These are phyloP conservation scores for Oscheius sp. DNA, from an alignment of 2,888 invertebrate species.

Conservation along the genomic window DNA sequence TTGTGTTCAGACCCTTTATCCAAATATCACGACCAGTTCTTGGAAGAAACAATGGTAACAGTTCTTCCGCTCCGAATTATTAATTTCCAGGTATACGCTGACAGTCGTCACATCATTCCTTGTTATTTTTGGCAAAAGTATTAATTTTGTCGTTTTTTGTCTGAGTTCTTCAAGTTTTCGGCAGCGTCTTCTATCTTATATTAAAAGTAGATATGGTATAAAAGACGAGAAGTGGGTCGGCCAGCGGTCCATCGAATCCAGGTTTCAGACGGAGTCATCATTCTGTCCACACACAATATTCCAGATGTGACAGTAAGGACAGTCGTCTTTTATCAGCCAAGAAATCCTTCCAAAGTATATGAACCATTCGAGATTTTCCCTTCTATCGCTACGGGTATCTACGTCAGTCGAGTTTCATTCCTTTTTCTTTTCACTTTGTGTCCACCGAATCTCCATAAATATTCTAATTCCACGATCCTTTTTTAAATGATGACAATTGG, in stretches of 20 bases:
- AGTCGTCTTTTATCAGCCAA: constrained; percentile 53
- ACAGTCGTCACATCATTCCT: constrained; percentile 56
- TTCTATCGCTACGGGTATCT: not conserved
- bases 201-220: constrained; percentile 39
- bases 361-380: not conserved
- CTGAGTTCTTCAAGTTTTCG: constrained; percentile 62
- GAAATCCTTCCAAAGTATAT: constrained; percentile 56
- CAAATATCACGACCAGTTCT: constrained; percentile 25
- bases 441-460: too few species aligned
- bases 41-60: constrained; percentile 31
- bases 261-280: not conserved
- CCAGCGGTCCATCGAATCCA: too few species aligned
- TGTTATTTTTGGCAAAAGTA: constrained; percentile 66
- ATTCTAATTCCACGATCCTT: too few species aligned
- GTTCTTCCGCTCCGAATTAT: not conserved
- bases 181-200: constrained; percentile 48
- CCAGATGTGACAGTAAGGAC: constrained; percentile 52
- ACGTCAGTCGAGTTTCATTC: not conserved
- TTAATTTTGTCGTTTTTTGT: constrained; percentile 68
- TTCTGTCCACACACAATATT: constrained; percentile 42
- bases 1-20: constrained; percentile 53
- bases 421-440: too few species aligned
- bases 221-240: constrained; percentile 43
- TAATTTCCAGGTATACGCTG: constrained; percentile 48
- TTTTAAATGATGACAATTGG: too few species aligned